Evolutionary conservation across 2,113 vertebrate genomes (phyloP).

Genomic region (Ophthalmolycus amberensis): DNA sequence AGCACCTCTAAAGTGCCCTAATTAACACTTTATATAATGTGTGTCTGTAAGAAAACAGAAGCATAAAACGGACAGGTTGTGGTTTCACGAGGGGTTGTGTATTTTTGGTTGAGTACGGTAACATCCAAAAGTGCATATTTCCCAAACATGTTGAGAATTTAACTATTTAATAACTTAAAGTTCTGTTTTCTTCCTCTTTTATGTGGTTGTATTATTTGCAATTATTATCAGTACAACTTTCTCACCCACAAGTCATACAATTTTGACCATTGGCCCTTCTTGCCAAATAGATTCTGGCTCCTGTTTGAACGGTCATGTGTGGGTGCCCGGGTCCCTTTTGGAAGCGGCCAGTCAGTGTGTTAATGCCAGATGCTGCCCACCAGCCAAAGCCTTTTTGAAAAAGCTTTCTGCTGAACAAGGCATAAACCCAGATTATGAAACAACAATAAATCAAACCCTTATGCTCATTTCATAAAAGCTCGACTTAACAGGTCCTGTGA

Average conservation of each 20-base stretch:
- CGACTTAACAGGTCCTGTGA: slow-evolving; percentile 49
- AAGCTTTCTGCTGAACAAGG: slow-evolving; percentile 78
- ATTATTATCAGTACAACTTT: background rate
- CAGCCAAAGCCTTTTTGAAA: slow-evolving; percentile 72
- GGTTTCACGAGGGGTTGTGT: background rate
- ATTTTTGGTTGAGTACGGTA: background rate
- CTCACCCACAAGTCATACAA: background rate
- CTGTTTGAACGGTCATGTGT: slow-evolving; percentile 13
- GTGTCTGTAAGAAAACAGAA: background rate
- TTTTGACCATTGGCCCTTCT: background rate
- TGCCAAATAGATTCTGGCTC: background rate
- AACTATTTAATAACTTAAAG: background rate
- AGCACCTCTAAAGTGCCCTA: background rate
- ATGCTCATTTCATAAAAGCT: slow-evolving; percentile 77
- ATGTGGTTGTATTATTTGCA: background rate
- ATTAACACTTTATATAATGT: background rate
- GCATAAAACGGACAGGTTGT: background rate
- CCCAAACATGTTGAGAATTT: background rate
- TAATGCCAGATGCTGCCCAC: slow-evolving; percentile 58
- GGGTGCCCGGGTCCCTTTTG: background rate
- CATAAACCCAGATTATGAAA: slow-evolving; percentile 84
- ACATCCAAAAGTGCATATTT: background rate
- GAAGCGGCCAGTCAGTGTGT: slow-evolving; percentile 47
- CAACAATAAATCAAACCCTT: slow-evolving; percentile 82
- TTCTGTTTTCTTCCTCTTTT: background rate